Conservation (phyloP, 2,888 invertebrate genomes). For the Steinernema carpocapsae region DNA sequence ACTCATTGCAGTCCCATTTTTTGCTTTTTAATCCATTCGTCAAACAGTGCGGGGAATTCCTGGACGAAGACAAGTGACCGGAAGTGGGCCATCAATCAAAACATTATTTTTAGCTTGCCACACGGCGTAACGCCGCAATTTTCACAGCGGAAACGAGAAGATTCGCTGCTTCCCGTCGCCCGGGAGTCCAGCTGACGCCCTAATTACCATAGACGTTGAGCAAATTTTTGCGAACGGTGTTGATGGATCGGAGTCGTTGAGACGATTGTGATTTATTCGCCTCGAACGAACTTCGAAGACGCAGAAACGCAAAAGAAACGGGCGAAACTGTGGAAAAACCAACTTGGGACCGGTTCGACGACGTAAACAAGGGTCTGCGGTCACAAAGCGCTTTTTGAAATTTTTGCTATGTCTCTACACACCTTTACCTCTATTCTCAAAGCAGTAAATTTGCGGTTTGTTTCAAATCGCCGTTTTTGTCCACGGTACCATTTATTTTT, state of each 20-base stretch:
- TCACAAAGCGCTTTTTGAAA: too few species aligned
- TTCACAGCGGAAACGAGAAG: neutral
- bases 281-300: neutral
- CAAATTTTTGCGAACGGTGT: constrained; percentile 22
- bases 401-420: neutral
- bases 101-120: neutral
- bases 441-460: too few species aligned
- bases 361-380: neutral
- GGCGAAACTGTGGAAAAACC: neutral
- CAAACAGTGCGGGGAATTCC: too few species aligned
- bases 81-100: constrained; percentile 22
- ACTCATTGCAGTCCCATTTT: too few species aligned
- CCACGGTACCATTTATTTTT: too few species aligned
- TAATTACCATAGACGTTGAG: constrained; percentile 19
- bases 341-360: neutral
- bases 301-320: too few species aligned
- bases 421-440: too few species aligned
- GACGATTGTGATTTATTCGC: constrained; percentile 29
- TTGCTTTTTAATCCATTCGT: too few species aligned
- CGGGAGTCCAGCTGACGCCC: constrained; percentile 30
- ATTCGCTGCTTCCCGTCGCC: neutral
- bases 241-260: constrained; percentile 33
- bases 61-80: constrained; percentile 24
- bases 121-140: neutral
- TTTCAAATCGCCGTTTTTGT: too few species aligned